A percentile compares a stretch with the other conserved stretches of the same genome.
These are phyloP conservation scores for Congeria kusceri DNA, from an alignment of 2,888 invertebrate species.

Conservation along the genomic window DNA sequence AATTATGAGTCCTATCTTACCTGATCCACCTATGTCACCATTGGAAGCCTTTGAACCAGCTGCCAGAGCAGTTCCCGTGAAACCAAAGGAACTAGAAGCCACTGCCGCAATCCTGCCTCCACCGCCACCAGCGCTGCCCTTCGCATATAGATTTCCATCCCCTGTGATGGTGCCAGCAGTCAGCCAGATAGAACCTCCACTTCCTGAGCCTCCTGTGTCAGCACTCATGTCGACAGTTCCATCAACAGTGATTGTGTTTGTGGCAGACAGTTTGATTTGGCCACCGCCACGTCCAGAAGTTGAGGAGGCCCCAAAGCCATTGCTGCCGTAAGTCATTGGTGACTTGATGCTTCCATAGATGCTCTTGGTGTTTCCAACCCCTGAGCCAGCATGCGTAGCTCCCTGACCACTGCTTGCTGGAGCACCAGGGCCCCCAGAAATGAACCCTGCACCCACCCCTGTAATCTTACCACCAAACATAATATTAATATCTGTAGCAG, in stretches of 20 bases:
- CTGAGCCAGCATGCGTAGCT: constrained; percentile 71
- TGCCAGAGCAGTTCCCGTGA: constrained; percentile 49
- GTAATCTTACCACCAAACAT: constrained; percentile 63
- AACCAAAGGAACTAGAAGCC: constrained; percentile 35
- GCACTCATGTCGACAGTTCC: constrained; percentile 73
- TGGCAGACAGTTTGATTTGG: constrained; percentile 62
- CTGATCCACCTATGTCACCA: constrained; percentile 40
- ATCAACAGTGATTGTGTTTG: constrained; percentile 49
- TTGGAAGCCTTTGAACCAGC: constrained; percentile 27
- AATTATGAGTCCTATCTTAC: constrained; percentile 18
- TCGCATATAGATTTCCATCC: constrained; percentile 61
- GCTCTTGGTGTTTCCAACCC: constrained; percentile 49
- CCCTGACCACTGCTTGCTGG: constrained; percentile 49
- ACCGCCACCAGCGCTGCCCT: constrained; percentile 70
- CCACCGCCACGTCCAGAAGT: constrained; percentile 69
- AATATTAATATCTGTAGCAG: constrained; percentile 61
- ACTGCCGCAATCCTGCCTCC: constrained; percentile 57
- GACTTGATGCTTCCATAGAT: constrained; percentile 68
- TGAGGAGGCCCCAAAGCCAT: constrained; percentile 60
- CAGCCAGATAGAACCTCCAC: constrained; percentile 71
- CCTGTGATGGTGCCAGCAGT: constrained; percentile 58
- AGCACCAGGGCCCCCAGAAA: constrained; percentile 63
- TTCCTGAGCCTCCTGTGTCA: constrained; percentile 61
- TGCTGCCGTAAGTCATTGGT: constrained; percentile 73
- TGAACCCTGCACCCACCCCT: constrained; percentile 68